phyloP scores from a whole-genome alignment of 2,113 vertebrate genomes.

The Callopanchax toddi region DNA sequence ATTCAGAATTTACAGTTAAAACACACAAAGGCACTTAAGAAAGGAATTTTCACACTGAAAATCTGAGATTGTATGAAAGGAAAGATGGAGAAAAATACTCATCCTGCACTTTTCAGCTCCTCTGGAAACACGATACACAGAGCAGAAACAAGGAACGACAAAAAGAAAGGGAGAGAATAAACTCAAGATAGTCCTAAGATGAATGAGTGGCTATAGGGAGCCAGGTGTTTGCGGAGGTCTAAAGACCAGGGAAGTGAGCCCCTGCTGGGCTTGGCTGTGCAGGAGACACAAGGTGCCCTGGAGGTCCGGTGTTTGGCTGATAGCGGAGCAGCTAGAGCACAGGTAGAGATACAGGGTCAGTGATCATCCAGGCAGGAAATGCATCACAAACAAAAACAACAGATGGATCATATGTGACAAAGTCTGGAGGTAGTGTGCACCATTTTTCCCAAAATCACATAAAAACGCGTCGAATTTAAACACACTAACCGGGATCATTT shows the following conservation, averaged over 20 bases:
- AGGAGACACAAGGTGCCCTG: conserved; percentile 68
- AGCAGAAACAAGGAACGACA: conserved; percentile 16
- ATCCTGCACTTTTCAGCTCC: conserved; percentile 51
- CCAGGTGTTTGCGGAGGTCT: conserved; percentile 65
- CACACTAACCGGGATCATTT: conserved; percentile 22
- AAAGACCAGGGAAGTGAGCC: conserved; percentile 67
- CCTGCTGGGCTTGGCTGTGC: conserved; percentile 69
- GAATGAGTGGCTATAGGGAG: conserved; percentile 55
- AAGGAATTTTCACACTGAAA: conserved; percentile 33
- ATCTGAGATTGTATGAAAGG: conserved; percentile 14
- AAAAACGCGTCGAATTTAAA: conserved; percentile 67
- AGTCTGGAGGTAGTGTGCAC: conserved; percentile 66
- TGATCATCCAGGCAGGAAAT: conserved; percentile 55
- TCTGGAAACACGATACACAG: conserved; percentile 29
- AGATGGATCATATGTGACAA: conserved; percentile 13
- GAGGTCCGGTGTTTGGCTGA: conserved; percentile 70
- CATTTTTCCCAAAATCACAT: conserved; percentile 83
- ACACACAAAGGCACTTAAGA: conserved; percentile 4
- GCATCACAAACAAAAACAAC: conserved; percentile 27
- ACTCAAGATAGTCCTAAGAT: conserved; percentile 44
- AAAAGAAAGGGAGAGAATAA: conserved; percentile 35
- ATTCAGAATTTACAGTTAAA: background rate
- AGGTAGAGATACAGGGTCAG: conserved; percentile 78
- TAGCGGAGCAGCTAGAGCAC: conserved; percentile 73
- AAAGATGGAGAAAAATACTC: conserved; percentile 60